Base-by-base conservation (phyloP, 2,888 invertebrate genomes). In the Drosophila neonasuta region DNA sequence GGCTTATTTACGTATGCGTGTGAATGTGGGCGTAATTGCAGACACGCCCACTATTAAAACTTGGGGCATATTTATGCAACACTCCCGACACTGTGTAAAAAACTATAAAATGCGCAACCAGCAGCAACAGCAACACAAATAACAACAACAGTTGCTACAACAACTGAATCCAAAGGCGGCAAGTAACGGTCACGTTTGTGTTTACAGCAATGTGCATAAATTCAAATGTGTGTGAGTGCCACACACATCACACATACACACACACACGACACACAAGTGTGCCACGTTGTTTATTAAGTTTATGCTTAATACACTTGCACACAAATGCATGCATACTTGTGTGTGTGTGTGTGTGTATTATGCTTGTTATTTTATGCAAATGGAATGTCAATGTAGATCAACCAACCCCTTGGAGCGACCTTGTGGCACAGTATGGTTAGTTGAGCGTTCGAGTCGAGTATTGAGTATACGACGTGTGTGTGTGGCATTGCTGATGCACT, bases 201-300 rank as follows among this genome's bases (percentile, higher is more conserved):
- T 68, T 68, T 74, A 65, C 71, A 77, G 70, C 77, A 81, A 57
- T 70, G 67, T 83, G 80, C 78, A 80, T 80, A 85, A 77, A 85
- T 80, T 80, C 48, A 48, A 17, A 29, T 11, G 32, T 30, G 24
- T 44, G 36, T 39, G 36, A 54, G 50, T 60, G 39, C 24, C 24
- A 6, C 24, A 24, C 24, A 24, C 24, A 24, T 24, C 24, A 24
- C 24, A 24, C 24, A 24, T 6, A 24, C 24, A 24, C 24, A 24
- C 1, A 20, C 20, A 15, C 15, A 15, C 15, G 15, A 15, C 15
- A 15, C 15, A 39, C 59, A 62, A 56, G 59, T 74, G 61, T 62
- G 67, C 70, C 67, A 51, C 66, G 61, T 65, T 72, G 81, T 81
- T 82, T 86, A 85, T 85, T 81, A 86, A 86, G 80, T 84, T 81